Evolutionary conservation across 1,140 invertebrate species (phyloP), one percentile per base, ranked within the genome.

Genomic region (Apis dorsata): DNA sequence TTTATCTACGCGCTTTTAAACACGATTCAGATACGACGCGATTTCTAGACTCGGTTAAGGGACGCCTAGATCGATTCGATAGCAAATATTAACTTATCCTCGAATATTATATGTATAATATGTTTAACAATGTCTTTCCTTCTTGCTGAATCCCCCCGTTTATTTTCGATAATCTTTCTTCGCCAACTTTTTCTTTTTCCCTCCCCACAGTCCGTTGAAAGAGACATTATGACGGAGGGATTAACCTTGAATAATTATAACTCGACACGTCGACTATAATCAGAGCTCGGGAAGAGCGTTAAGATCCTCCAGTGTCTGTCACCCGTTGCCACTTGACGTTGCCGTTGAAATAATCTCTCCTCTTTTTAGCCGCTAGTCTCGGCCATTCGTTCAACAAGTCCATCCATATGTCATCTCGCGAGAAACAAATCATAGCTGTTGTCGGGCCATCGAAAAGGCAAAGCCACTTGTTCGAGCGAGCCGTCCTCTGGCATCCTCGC

Each of bases 371-470:
- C 49, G 24, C 59, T 17, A 19, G 49, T 73, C 78, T n/a, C 7
- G 24, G 28, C 3, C 49, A 10, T 44, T 55, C 59, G 8, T 63
- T 53, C 51, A 65, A 53, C 70, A 24, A 21, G 21, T 75, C 71
- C 8, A 17, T 75, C 59, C 69, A 21, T 34, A 60, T 74, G 60
- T 81, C 71, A 13, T 21, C 28, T 74, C n/a, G 51, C 60, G 34
- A 55, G 60, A 81, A 57, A 81, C 79, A 66, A 75, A 81, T 81
- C 81, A 51, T 63, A 49, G 49, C 75, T 60, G 53, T 79, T 44
- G 34, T 34, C n/a, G 70, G 34, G 5, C 15, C 11, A 59, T 68
- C 51, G 65, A 82, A 49, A 59, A 70, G 49, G 21, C n/a, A 57
- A 7, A 44, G 21, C 74, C 68, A 71, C 76, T 70, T 79, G 73